These are phyloP conservation scores for Mesorhabditis belari DNA, from an alignment of 2,888 invertebrate species.

Conservation along the genomic window DNA sequence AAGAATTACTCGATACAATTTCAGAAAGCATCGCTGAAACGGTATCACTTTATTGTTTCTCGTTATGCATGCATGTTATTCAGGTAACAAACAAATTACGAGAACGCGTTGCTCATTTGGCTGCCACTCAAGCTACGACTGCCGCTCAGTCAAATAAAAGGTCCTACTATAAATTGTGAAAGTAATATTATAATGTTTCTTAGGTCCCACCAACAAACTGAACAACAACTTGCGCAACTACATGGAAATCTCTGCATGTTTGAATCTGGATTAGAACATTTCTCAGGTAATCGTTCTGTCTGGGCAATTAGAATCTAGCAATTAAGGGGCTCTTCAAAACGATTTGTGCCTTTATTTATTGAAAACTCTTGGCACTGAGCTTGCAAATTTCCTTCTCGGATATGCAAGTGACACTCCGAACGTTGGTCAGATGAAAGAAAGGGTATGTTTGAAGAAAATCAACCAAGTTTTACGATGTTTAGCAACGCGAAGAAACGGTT, in stretches of 20 bases:
- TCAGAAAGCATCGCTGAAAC: slow-evolving; percentile 12
- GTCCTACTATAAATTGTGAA: too few relatives aligned
- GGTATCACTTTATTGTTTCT: too few relatives aligned
- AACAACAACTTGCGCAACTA: slow-evolving; percentile 16
- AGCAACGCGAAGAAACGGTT: slow-evolving; percentile 22
- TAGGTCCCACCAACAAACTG: slow-evolving; percentile 21
- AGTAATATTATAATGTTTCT: too few relatives aligned
- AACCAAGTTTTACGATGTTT: neutral
- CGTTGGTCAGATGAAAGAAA: slow-evolving; percentile 20
- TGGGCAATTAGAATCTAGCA: too few relatives aligned
- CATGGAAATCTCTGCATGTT: slow-evolving; percentile 35
- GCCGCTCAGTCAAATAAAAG: slow-evolving; percentile 20
- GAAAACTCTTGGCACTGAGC: slow-evolving; percentile 21
- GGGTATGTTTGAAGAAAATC: slow-evolving; percentile 1
- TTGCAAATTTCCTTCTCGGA: slow-evolving; percentile 20
- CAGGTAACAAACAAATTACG: slow-evolving; percentile 9
- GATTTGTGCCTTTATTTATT: slow-evolving; percentile 29
- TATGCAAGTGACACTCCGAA: slow-evolving; percentile 20
- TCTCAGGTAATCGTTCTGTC: slow-evolving; percentile 20
- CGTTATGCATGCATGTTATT: neutral
- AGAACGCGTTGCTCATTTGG: slow-evolving; percentile 13
- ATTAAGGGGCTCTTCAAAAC: neutral
- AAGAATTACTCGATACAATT: slow-evolving; percentile 19
- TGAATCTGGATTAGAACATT: slow-evolving; percentile 21
- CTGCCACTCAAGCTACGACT: slow-evolving; percentile 13